These are phyloP conservation scores for Tenthredo amoena DNA, from an alignment of 2,888 invertebrate genomes.

Conservation along the genomic window DNA sequence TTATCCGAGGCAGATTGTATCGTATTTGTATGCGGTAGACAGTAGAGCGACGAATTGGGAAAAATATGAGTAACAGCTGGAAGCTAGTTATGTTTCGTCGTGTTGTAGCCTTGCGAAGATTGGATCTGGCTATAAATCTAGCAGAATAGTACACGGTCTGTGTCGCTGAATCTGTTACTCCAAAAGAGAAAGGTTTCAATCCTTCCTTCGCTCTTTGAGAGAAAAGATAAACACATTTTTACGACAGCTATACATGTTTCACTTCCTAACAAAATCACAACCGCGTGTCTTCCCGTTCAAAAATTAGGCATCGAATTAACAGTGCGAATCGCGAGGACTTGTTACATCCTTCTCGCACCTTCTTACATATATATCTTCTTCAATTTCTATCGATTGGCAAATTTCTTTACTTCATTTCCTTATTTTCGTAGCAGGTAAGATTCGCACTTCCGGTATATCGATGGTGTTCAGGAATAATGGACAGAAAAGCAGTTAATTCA, in stretches of 20 bases:
- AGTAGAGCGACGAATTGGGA: constrained; percentile 22
- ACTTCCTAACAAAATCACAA: constrained; percentile 10
- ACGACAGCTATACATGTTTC: constrained; percentile 4
- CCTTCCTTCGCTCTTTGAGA: constrained; percentile 1
- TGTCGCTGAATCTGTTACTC: not conserved
- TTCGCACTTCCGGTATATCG: not conserved
- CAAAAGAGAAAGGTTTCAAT: constrained; percentile 28
- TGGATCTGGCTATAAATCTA: constrained; percentile 41
- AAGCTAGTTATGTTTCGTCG: constrained; percentile 11
- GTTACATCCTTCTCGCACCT: not conserved
- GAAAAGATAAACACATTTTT: constrained; percentile 22
- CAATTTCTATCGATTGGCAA: not conserved
- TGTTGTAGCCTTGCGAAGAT: constrained; percentile 1
- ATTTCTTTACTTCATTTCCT: not conserved
- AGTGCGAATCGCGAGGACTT: not conserved
- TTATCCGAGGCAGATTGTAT: constrained; percentile 2
- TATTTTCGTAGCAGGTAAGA: constrained; percentile 39
- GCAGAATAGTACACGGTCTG: not conserved
- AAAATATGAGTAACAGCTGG: constrained; percentile 29
- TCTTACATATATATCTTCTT: not conserved
- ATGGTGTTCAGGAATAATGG: not conserved
- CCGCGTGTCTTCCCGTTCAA: not conserved
- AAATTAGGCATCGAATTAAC: not conserved
- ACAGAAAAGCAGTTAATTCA: not conserved
- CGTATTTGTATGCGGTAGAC: not conserved